A percentile compares a stretch with the other conserved stretches of the same genome.
Evolutionary conservation across 2,888 invertebrate species (phyloP).

Genomic region (Keiferia lycopersicella): DNA sequence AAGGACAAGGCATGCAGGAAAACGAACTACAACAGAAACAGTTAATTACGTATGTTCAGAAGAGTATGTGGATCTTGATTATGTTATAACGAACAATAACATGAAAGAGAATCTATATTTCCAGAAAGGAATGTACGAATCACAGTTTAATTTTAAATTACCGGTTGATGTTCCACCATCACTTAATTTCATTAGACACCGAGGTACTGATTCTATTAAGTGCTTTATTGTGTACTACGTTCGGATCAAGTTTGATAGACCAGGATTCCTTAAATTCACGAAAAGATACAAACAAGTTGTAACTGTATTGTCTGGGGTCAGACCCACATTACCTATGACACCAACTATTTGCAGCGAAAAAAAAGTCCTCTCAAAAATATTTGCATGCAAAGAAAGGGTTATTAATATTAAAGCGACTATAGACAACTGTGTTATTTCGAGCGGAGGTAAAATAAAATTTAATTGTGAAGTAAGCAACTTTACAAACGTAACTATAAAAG

Average conservation of each 20-base stretch:
- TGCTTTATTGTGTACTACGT: slow-evolving; percentile 40
- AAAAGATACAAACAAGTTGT: slow-evolving; percentile 40
- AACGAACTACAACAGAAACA: not conserved
- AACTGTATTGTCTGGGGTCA: slow-evolving; percentile 34
- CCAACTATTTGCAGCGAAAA: slow-evolving; percentile 34
- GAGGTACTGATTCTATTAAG: slow-evolving; percentile 23
- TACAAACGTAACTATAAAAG: slow-evolving; percentile 32
- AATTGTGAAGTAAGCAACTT: slow-evolving; percentile 37
- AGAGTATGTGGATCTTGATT: slow-evolving; percentile 31
- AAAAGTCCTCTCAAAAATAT: slow-evolving; percentile 37
- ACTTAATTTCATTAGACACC: slow-evolving; percentile 26
- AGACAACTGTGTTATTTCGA: slow-evolving; percentile 33
- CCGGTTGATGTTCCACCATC: slow-evolving; percentile 38
- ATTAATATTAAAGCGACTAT: slow-evolving; percentile 38
- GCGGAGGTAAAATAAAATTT: slow-evolving; percentile 34
- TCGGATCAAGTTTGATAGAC: slow-evolving; percentile 39
- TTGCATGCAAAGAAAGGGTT: slow-evolving; percentile 33
- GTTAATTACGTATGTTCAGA: slow-evolving; percentile 27
- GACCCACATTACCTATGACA: slow-evolving; percentile 33
- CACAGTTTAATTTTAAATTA: slow-evolving; percentile 37
- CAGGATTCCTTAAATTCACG: slow-evolving; percentile 35
- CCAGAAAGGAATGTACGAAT: slow-evolving; percentile 33
- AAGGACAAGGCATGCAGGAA: slow-evolving; percentile 15
- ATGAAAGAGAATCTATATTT: slow-evolving; percentile 14
- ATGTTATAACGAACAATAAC: slow-evolving; percentile 29